These are phyloP conservation scores for Turritopsis rubra DNA, from an alignment of 30 jellyfish, hydroid and myxozoan genomes.

Conservation along the genomic window DNA sequence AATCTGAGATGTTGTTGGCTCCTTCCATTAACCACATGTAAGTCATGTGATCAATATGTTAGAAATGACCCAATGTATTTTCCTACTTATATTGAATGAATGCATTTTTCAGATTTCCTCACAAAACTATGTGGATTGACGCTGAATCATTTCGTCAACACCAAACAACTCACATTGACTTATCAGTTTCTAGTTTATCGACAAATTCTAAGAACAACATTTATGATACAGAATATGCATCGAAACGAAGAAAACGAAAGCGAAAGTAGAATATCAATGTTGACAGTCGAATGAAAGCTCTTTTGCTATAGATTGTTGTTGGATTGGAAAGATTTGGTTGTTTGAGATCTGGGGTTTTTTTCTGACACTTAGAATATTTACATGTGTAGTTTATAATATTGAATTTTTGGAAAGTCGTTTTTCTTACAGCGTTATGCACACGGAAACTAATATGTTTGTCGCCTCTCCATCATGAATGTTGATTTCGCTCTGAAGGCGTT, in stretches of 20 bases:
- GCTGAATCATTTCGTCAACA: slow-evolving; percentile 24
- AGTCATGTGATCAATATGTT: not conserved
- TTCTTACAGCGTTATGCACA: no score
- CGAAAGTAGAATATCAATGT: slow-evolving; percentile 1
- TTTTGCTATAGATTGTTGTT: not conserved
- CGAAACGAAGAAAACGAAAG: not conserved
- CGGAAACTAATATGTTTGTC: no score
- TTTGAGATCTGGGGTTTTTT: no score
- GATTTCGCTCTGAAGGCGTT: no score
- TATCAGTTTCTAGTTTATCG: slow-evolving; percentile 5
- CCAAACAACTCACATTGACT: slow-evolving; percentile 14
- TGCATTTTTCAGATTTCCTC: slow-evolving; percentile 5
- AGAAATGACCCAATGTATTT: not conserved
- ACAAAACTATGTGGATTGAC: slow-evolving; percentile 19
- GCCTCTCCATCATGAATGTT: no score
- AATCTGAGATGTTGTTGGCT: slow-evolving; percentile 18
- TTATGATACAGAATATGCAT: slow-evolving; percentile 15
- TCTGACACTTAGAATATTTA: no score
- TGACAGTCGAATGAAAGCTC: no score
- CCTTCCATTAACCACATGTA: slow-evolving; percentile 10
- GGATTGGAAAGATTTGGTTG: no score
- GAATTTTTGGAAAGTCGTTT: no score
- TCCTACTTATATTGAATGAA: not conserved
- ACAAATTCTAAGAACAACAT: slow-evolving; percentile 1
- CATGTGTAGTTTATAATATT: no score